These are phyloP conservation scores for Strongylocentrotus purpuratus DNA, from an alignment of 35 echinoderm and acorn worm species.

Conservation along the genomic window DNA sequence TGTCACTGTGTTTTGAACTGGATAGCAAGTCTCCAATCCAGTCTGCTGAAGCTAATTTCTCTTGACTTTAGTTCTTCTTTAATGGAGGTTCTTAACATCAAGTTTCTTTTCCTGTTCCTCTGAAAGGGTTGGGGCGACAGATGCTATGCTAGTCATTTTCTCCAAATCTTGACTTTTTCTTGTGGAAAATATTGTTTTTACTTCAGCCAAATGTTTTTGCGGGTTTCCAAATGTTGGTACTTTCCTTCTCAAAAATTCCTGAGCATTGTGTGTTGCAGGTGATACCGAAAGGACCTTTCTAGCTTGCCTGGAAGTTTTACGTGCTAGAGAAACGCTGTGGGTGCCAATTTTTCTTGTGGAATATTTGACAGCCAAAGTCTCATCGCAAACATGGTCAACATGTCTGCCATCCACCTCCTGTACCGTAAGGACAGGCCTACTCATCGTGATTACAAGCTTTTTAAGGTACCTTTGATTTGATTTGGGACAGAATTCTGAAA, in stretches of 20 bases:
- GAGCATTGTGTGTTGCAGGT: neutral
- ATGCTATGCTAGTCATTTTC: neutral
- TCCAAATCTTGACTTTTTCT: neutral
- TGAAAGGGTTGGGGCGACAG: neutral
- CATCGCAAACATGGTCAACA: neutral
- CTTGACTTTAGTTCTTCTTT: neutral
- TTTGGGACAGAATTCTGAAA: neutral
- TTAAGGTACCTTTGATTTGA: neutral
- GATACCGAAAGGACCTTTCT: neutral
- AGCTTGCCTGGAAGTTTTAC: neutral
- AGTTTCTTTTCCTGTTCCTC: neutral
- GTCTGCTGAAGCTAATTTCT: neutral
- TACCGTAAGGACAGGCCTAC: constrained; percentile 40
- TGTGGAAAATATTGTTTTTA: neutral
- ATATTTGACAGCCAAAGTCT: neutral
- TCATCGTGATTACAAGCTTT: neutral
- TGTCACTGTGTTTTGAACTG: neutral
- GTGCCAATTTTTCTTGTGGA: neutral
- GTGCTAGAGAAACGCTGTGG: neutral
- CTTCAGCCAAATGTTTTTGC: too few species aligned
- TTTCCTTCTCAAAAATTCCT: neutral
- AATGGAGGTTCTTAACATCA: neutral
- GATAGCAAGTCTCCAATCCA: neutral
- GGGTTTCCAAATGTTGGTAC: neutral
- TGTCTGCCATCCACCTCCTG: constrained; percentile 29